Conservation (phyloP, 2,888 invertebrate genomes). For the Sepiola atlantica region DNA sequence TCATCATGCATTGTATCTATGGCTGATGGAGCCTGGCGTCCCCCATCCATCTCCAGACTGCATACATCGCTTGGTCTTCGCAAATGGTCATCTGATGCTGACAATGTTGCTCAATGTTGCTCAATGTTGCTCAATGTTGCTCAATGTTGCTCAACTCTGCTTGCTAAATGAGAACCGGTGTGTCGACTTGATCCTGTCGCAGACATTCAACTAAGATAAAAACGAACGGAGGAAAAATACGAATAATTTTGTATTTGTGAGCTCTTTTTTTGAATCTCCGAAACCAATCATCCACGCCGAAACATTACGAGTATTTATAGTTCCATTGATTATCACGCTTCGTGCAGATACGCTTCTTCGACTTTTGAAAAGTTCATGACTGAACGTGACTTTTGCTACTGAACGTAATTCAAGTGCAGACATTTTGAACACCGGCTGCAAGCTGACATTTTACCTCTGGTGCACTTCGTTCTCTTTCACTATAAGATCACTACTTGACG, state of each 20-base stretch:
- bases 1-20: no score
- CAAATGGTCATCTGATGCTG: no score
- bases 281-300: not conserved
- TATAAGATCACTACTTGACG: not conserved
- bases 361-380: not conserved
- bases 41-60: no score
- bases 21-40: no score
- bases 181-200: no score
- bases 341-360: not conserved
- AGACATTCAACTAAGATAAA: no score
- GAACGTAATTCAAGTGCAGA: not conserved
- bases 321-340: no score
- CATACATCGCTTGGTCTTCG: no score
- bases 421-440: not conserved
- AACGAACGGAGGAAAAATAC: not conserved
- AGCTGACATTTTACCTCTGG: not conserved
- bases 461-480: not conserved
- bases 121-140: no score
- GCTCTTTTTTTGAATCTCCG: not conserved
- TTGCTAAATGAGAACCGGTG: no score
- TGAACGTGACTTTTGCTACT: not conserved
- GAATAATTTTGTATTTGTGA: not conserved
- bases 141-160: no score
- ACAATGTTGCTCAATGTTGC: no score
- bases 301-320: not conserved